A percentile compares a stretch with the other conserved stretches of the same genome.
Evolutionary conservation across 2,888 invertebrate genomes (phyloP).

Genomic region (Apamea crenata): DNA sequence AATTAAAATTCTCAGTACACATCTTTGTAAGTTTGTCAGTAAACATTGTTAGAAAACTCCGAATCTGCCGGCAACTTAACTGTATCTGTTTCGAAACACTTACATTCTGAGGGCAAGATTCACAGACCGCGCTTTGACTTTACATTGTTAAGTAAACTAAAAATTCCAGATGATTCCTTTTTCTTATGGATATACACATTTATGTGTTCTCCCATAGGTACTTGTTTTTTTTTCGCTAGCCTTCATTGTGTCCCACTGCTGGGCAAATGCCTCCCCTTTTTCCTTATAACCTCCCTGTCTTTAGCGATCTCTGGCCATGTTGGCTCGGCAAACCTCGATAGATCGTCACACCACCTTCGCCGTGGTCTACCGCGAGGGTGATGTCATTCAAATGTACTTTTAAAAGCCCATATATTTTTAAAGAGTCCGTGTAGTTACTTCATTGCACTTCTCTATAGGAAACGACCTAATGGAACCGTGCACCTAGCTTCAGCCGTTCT

Average conservation of each 20-base stretch:
- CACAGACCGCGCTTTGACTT: background rate
- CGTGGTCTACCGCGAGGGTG: too few relatives aligned
- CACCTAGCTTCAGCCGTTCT: too few relatives aligned
- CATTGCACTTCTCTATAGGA: background rate
- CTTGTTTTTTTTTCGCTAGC: too few relatives aligned
- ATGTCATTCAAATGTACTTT: background rate
- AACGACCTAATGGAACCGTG: background rate
- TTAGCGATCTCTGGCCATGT: too few relatives aligned
- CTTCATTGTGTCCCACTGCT: too few relatives aligned
- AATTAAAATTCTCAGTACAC: constrained; percentile 64
- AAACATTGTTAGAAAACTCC: constrained; percentile 62
- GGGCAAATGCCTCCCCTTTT: too few relatives aligned
- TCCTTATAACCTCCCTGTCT: too few relatives aligned
- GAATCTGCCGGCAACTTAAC: constrained; percentile 61
- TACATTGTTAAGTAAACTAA: background rate
- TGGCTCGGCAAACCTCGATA: too few relatives aligned
- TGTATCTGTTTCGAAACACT: constrained; percentile 61
- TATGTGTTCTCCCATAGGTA: too few relatives aligned
- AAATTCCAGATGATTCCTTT: too few relatives aligned
- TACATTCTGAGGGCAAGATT: constrained; percentile 42
- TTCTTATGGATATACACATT: too few relatives aligned
- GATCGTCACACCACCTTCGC: too few relatives aligned
- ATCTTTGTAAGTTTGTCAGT: constrained; percentile 61
- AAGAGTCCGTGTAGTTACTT: background rate
- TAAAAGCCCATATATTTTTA: background rate